Conservation (phyloP, 1,140 invertebrate genomes). For the Mactra quadrangularis region DNA sequence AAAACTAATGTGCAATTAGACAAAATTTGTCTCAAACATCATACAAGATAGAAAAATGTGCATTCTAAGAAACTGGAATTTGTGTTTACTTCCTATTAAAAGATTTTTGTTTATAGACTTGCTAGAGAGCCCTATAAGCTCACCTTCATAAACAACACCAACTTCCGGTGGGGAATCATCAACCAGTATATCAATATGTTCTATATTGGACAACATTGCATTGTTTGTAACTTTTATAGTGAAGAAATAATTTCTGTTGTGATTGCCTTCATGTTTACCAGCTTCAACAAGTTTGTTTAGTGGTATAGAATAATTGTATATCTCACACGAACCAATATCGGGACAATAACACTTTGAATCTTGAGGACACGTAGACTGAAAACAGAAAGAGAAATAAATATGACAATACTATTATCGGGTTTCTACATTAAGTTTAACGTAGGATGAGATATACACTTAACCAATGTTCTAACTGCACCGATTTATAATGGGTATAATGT, state of each 20-base stretch:
- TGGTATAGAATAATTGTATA: constrained; percentile 40
- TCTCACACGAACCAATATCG: constrained; percentile 49
- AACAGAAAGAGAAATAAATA: not conserved
- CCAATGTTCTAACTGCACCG: no score
- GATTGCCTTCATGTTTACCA: constrained; percentile 58
- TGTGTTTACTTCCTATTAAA: no score
- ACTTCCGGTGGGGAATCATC: constrained; percentile 63
- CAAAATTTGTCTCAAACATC: no score
- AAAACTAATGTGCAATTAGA: no score
- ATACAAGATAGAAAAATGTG: no score
- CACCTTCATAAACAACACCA: constrained; percentile 62
- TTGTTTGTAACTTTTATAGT: constrained; percentile 60
- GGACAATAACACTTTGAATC: constrained; percentile 58
- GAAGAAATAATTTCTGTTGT: constrained; percentile 66
- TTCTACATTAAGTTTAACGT: not conserved
- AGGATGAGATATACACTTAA: not conserved
- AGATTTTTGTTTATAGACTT: not conserved
- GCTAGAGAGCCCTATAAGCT: not conserved
- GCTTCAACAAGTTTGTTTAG: constrained; percentile 56
- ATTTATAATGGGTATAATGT: no score
- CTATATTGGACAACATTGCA: constrained; percentile 37
- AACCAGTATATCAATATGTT: constrained; percentile 52
- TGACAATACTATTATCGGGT: not conserved
- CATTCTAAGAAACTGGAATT: no score
- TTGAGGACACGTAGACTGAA: not conserved